A percentile compares a stretch with the other conserved stretches of the same genome.
Evolutionary conservation across 2,888 invertebrate species (phyloP).

Genomic region (Polymixis flavicincta): DNA sequence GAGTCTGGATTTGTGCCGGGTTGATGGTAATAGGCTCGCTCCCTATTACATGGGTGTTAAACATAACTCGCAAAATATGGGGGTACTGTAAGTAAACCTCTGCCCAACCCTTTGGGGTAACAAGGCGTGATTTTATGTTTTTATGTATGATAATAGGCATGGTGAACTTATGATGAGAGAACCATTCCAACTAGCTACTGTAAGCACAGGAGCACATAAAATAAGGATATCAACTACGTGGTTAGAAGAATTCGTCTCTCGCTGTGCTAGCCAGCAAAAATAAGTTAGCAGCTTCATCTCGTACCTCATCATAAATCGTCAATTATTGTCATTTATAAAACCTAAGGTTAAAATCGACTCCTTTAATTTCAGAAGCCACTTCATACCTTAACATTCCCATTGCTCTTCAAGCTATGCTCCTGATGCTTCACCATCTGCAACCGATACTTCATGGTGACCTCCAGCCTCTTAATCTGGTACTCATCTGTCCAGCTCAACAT

Average conservation of each 20-base stretch:
- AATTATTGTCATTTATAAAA: neutral
- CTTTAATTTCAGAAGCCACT: neutral
- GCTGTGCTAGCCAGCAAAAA: neutral
- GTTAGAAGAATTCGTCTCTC: neutral
- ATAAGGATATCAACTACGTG: neutral
- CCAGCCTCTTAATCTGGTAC: constrained; percentile 75
- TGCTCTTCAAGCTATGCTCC: constrained; percentile 72
- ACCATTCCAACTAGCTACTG: neutral
- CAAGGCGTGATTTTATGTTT: no score
- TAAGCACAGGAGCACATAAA: neutral
- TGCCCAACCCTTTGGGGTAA: no score
- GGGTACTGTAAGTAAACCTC: no score
- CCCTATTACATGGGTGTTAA: no score
- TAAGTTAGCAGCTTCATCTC: neutral
- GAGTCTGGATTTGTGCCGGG: no score
- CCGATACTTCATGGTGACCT: constrained; percentile 76
- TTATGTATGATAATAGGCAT: neutral
- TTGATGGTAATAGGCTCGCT: no score
- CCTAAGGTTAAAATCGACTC: neutral
- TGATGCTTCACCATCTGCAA: constrained; percentile 77
- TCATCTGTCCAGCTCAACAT: constrained; percentile 71
- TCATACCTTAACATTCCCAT: constrained; percentile 70
- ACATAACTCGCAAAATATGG: no score
- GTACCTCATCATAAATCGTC: no score
- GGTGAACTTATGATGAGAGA: neutral